Percentiles rank a stretch among this genome's conserved stretches.
Conservation (phyloP, 2,797 vertebrate genomes). For the Hybognathus amarus region DNA sequence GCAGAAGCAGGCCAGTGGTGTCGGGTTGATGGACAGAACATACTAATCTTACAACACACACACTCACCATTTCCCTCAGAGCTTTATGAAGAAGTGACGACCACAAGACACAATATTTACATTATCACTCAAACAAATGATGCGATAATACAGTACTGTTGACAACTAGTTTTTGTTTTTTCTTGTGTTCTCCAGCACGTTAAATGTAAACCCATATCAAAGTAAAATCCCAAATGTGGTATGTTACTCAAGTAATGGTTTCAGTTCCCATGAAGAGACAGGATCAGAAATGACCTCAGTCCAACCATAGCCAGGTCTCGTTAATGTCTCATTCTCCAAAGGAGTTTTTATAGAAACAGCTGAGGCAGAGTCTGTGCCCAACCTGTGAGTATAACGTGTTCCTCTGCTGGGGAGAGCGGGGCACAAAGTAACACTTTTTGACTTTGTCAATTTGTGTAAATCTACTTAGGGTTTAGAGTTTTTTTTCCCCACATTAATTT, state of each 20-base stretch:
- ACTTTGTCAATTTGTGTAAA: too few relatives aligned
- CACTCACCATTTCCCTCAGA: not conserved
- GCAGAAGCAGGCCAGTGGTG: conserved; percentile 44
- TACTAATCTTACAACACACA: not conserved
- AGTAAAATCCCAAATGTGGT: too few relatives aligned
- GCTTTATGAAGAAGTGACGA: not conserved
- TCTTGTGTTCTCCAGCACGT: too few relatives aligned
- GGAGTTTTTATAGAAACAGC: not conserved
- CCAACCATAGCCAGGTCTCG: not conserved
- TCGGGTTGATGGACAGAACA: not conserved
- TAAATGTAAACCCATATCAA: too few relatives aligned
- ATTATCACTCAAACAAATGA: not conserved
- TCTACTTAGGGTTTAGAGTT: too few relatives aligned
- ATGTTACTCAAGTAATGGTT: too few relatives aligned
- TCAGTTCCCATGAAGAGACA: too few relatives aligned
- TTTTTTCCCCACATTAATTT: too few relatives aligned
- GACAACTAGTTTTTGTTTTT: too few relatives aligned
- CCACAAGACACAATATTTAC: not conserved
- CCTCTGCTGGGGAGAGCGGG: too few relatives aligned
- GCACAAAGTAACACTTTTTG: too few relatives aligned
- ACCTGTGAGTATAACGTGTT: not conserved
- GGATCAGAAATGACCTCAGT: too few relatives aligned
- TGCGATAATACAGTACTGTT: not conserved
- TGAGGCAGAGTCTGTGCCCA: not conserved
- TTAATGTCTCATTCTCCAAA: not conserved